These are phyloP conservation scores for Natator depressus DNA, from an alignment of 2,113 vertebrate genomes.

Conservation along the genomic window DNA sequence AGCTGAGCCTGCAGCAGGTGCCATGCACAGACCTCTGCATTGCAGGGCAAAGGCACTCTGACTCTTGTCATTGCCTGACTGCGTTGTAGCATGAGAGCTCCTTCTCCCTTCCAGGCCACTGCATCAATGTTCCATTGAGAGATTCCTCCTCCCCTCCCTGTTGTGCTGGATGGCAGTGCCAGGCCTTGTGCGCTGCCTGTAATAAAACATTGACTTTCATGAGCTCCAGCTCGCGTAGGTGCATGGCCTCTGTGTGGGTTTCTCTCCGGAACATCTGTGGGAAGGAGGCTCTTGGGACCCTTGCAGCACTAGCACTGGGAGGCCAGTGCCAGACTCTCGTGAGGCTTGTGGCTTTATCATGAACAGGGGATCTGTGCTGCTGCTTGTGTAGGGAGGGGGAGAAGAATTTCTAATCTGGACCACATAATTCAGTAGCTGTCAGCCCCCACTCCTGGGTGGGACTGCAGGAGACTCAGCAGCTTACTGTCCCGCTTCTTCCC, in stretches of 20 bases:
- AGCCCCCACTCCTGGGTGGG: not conserved
- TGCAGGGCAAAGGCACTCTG: not conserved
- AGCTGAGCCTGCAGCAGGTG: too few relatives aligned
- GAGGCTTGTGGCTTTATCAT: not conserved
- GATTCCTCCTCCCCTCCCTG: slow-evolving; percentile 45
- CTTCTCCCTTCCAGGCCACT: not conserved
- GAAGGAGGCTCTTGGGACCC: slow-evolving; percentile 9
- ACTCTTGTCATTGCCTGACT: not conserved
- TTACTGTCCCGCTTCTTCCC: not conserved
- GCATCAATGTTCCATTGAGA: slow-evolving; percentile 76
- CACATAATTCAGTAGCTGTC: not conserved
- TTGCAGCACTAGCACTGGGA: not conserved
- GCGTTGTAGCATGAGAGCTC: rapidly evolving
- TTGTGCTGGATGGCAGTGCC: slow-evolving; percentile 71
- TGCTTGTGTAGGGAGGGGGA: not conserved
- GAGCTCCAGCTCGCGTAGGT: slow-evolving; percentile 62
- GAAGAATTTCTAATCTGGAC: not conserved
- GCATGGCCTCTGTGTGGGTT: slow-evolving; percentile 37
- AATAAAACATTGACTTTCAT: slow-evolving; percentile 70
- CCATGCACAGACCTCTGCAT: not conserved
- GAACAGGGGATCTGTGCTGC: not conserved
- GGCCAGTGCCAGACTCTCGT: rapidly evolving
- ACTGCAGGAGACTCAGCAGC: not conserved
- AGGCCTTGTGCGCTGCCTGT: slow-evolving; percentile 47
- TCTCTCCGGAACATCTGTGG: slow-evolving; percentile 22